Base-by-base conservation (phyloP, 30 jellyfish, hydroid and myxozoan species). In the Calvadosia cruxmelitensis region DNA sequence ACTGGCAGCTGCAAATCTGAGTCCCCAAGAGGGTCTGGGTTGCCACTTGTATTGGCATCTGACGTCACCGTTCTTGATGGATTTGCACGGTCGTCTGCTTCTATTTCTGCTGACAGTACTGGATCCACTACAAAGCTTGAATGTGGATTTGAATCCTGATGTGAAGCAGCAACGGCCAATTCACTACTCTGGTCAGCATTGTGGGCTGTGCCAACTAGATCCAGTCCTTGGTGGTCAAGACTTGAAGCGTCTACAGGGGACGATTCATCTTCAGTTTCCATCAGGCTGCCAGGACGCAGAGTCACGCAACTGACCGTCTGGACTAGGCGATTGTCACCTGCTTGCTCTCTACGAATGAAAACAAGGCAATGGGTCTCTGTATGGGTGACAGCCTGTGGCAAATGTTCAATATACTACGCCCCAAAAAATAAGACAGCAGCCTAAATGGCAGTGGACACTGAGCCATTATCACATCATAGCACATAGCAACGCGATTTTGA, bases 261-360 rank as follows among this genome's bases (percentile, higher is more conserved):
- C 20, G 57, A 20, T 5, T 42, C 20, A 20, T 42, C 57, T 42
- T 42, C 57, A 42, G 57, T 20, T n/a, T n/a, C n/a, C n/a, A n/a
- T n/a, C n/a, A n/a, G n/a, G 20, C 57, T 10, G 20, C 20, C 57
- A 5, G 57, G 10, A 5, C 20, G 57, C 20, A 42, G 20, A 5
- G 57, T 42, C 31, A 72, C 53, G 36, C 93, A 80, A 52, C 86
- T 80, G 49, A 80, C 93, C 3, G 93, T 72, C 33, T 80, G 86
- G 16, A 80, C 71, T 12, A 78, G 64, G 23, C 62, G 35, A 7
- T 72, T 78, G 1, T 80, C 92, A 68, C 34, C 67, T 28, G 52
- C 67, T 13, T 53, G 82, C 27, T 0, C 34, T 16, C 3, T 7
- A 27, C 33, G 20, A 33, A 34, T 2, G 27, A 27, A 65, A 0